Evolutionary conservation across 2,113 vertebrate species (phyloP).

Genomic region (Eurypyga helias): DNA sequence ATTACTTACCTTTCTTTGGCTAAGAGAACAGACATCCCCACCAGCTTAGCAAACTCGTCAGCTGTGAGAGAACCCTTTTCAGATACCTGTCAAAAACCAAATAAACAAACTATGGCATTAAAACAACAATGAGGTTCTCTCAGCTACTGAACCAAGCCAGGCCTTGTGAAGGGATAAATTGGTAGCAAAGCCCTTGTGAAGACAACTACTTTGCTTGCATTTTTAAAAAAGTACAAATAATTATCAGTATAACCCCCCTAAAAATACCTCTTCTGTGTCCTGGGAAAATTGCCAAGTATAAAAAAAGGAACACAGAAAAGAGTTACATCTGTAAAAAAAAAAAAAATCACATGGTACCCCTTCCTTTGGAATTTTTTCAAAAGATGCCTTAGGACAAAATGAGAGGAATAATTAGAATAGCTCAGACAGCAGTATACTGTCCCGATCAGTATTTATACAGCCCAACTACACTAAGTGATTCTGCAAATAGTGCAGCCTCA

Average conservation of each 20-base stretch:
- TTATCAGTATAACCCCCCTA: not conserved
- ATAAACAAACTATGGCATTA: not conserved
- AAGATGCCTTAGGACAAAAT: not conserved
- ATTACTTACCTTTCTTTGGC: conserved; percentile 91
- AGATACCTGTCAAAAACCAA: conserved; percentile 81
- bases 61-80: conserved; percentile 96
- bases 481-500: not conserved
- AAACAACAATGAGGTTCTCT: not conserved
- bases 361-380: not conserved
- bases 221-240: not conserved
- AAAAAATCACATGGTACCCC: not conserved
- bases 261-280: not conserved
- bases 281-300: not conserved
- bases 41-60: conserved; percentile 94
- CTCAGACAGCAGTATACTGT: not conserved
- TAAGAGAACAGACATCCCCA: conserved; percentile 96
- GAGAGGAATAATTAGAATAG: not conserved
- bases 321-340: not conserved
- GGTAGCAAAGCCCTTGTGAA: not conserved
- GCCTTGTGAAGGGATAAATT: not conserved
- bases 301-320: not conserved
- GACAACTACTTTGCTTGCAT: not conserved
- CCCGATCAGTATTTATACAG: not conserved
- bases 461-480: not conserved
- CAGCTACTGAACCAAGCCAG: not conserved